Conservation (phyloP, 2,797 vertebrate genomes). For the Aulostomus chinensis region DNA sequence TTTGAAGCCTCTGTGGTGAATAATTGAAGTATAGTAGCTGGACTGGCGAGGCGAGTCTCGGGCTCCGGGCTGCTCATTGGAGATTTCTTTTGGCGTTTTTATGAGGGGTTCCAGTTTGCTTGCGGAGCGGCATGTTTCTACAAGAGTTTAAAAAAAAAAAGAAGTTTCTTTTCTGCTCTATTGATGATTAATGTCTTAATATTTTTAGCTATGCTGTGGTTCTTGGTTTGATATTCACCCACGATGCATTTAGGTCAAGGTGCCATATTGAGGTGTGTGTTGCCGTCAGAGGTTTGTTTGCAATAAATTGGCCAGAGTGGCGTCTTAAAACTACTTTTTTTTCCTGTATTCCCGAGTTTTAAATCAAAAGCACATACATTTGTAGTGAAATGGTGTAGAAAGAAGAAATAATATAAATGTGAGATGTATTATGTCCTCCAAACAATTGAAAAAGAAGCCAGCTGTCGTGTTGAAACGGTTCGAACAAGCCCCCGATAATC, state of each 20-base stretch:
- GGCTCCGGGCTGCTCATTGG: slow-evolving; percentile 44
- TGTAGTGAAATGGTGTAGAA: slow-evolving; percentile 67
- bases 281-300: slow-evolving; percentile 69
- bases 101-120: slow-evolving; percentile 68
- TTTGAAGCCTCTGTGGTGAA: slow-evolving; percentile 28
- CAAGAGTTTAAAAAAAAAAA: slow-evolving; percentile 43
- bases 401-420: slow-evolving; percentile 70
- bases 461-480: slow-evolving; percentile 66
- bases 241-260: slow-evolving; percentile 55
- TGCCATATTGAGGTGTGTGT: slow-evolving; percentile 78
- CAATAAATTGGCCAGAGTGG: slow-evolving; percentile 64
- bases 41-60: slow-evolving; percentile 2
- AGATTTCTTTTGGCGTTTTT: slow-evolving; percentile 61
- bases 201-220: slow-evolving; percentile 71
- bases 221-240: slow-evolving; percentile 53
- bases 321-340: slow-evolving; percentile 20
- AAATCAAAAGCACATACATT: slow-evolving; percentile 74
- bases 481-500: slow-evolving; percentile 49
- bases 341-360: slow-evolving; percentile 18
- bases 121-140: slow-evolving; percentile 82
- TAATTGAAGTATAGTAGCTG: slow-evolving; percentile 28
- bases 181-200: slow-evolving; percentile 71
- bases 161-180: slow-evolving; percentile 54
- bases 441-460: slow-evolving; percentile 68
- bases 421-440: slow-evolving; percentile 61